Base-by-base conservation (phyloP, 2,113 vertebrate genomes). In the Tauraco erythrolophus region DNA sequence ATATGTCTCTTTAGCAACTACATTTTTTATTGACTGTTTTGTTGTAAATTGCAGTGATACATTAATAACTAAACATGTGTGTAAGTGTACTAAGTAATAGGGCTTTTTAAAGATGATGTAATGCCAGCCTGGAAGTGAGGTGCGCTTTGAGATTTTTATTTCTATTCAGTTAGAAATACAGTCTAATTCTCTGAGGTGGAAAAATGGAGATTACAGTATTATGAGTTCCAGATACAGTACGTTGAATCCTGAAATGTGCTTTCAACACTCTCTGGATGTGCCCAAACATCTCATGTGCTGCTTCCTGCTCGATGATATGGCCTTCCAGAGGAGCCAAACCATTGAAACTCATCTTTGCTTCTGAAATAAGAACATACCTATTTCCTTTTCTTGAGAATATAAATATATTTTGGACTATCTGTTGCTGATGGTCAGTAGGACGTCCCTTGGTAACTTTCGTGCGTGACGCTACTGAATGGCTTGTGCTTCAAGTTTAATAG, bases 311-410 rank as follows among this genome's bases (percentile, higher is more conserved):
- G 70, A 79, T 61, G 83, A 84, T 85, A 95, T 84, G 83, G 78
- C 81, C 78, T 98, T 97, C 91, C 93, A 79, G 95, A 84, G 93
- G 96, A 97, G 95, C 82, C 48, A 48, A 50, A 33, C 85, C 95
- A 89, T 95, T 97, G 96, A 95, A 97, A 94, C 41, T 41, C 11
- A 17, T 66, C 56, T 88, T 93, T 1, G 28, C 82, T 97, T 93
- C 84, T 89, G 88, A 91, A 65, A 30, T 91, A 92, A 92, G 88
- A 94, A 79, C 16, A n/a, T 75, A 48, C 10, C 4, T 48, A 2
- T 76, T 83, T 70, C 28, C 72, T 94, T 46, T 96, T 68, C 94
- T 97, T 81, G 77, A 60, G 69, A 84, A 92, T 78, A 95, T 62
- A 80, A 77, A 30, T 94, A 79, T 60, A 30, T 68, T 72, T 83